phyloP scores from a whole-genome alignment of 2,113 vertebrate genomes.

The Erythrocercus mccallii region DNA sequence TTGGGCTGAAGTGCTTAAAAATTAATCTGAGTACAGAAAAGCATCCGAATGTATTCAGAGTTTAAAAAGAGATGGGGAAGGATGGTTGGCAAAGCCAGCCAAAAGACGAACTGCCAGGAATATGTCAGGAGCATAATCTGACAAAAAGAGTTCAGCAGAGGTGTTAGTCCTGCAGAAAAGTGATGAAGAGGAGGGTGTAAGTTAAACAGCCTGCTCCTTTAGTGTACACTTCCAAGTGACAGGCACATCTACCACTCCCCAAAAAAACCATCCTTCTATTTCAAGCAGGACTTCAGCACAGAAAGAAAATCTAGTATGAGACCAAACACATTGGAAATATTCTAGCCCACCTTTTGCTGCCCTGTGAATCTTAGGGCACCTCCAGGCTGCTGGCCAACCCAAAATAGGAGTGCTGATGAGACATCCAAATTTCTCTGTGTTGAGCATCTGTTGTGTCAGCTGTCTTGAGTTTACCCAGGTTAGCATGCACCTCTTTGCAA shows the following conservation, averaged over 20 bases:
- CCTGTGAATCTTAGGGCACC: background rate
- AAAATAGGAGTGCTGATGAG: background rate
- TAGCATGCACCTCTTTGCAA: background rate
- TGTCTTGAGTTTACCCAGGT: background rate
- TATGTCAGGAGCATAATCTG: background rate
- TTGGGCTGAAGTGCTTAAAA: background rate
- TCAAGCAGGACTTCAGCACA: background rate
- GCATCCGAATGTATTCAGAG: background rate
- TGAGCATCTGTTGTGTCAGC: background rate
- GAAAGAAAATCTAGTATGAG: background rate
- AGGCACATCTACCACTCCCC: background rate
- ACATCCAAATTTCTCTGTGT: background rate
- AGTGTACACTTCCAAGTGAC: background rate
- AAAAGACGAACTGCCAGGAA: background rate
- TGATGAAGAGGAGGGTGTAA: background rate
- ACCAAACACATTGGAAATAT: background rate
- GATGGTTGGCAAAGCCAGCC: background rate
- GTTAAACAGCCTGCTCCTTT: background rate
- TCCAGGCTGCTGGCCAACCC: background rate
- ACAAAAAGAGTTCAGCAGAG: background rate
- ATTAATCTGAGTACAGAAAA: background rate
- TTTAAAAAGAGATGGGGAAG: background rate
- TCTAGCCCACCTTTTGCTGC: background rate
- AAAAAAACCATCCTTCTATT: background rate
- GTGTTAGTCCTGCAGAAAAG: background rate